Evolutionary conservation across 2,888 invertebrate genomes (phyloP), one percentile per base, ranked within the genome.

Genomic region (Ennomos erosarius): DNA sequence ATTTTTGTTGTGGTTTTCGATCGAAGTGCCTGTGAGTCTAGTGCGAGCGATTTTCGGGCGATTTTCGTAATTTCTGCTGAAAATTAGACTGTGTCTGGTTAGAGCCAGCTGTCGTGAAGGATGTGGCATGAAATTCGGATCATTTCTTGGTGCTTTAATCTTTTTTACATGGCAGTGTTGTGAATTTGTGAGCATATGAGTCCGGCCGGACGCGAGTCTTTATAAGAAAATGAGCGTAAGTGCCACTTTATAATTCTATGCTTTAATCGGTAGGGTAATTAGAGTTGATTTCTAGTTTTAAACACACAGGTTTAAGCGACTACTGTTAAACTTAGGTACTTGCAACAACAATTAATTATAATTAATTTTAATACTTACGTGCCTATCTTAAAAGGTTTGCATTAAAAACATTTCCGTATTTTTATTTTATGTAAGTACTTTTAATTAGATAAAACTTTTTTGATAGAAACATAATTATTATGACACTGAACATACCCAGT

Each of bases 151-250:
- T 56, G 52, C 58, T 68, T 70, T 69, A 54, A 60, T 62, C 40
- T 42, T 50, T 57, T 10, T 33, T 10, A 45, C 55, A 62, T 70
- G 66, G 63, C 51, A 56, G 62, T 77, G 76, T 74, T 76, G 76
- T 79, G 78, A 69, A 76, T 70, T 70, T 68, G 65, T 64, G 60
- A 46, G 45, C 54, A 50, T 55, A 80, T 83, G 79, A 71, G 66
- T 72, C 65, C 44, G 64, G 56, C 39, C 53, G 47, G 48, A n/a
- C n/a, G 64, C 45, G 16, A 56, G 51, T 26, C 16, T 9, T 33
- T 47, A 59, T 67, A 65, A 67, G 70, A 84, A 79, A 75, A 90
- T 90, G 89, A 89, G 83, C 78, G 89, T 89, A 75, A 88, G 88
- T 89, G 68, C 55, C 58, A 48, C 38, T 35, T 36, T 42, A n/a